Evolutionary conservation across 2,113 vertebrate species (phyloP).

Genomic region (Trochalopteron elliotii): DNA sequence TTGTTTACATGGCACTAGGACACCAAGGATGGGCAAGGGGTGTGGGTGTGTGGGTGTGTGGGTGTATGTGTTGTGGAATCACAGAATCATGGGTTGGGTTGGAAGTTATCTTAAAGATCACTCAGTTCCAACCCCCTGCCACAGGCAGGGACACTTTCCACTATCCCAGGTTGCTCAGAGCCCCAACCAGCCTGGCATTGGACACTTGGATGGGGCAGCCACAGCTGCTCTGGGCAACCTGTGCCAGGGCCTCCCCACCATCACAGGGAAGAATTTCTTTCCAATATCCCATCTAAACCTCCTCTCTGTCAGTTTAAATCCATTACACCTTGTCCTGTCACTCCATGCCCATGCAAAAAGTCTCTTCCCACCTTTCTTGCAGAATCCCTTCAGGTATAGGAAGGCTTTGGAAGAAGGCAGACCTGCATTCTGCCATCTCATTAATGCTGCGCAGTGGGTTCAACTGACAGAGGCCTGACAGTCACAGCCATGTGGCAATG

Average conservation of each 20-base stretch:
- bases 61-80: background rate
- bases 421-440: background rate
- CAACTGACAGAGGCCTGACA: background rate
- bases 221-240: background rate
- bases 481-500: background rate
- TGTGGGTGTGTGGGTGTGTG: too few species aligned
- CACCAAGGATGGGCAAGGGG: background rate
- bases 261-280: background rate
- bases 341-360: background rate
- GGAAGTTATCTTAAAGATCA: background rate
- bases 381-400: background rate
- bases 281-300: background rate
- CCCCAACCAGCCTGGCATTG: background rate
- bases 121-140: background rate
- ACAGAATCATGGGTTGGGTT: background rate
- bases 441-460: background rate
- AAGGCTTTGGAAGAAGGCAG: background rate
- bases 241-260: fast-evolving
- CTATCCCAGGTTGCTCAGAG: background rate
- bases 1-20: background rate
- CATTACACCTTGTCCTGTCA: background rate
- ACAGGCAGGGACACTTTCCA: background rate
- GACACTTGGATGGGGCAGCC: background rate
- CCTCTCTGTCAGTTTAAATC: background rate
- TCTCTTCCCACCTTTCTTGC: background rate